Percentiles rank a stretch among this genome's conserved stretches.
phyloP scores from a whole-genome alignment of 1,140 invertebrate genomes.

The Paralvinella palmiformis region DNA sequence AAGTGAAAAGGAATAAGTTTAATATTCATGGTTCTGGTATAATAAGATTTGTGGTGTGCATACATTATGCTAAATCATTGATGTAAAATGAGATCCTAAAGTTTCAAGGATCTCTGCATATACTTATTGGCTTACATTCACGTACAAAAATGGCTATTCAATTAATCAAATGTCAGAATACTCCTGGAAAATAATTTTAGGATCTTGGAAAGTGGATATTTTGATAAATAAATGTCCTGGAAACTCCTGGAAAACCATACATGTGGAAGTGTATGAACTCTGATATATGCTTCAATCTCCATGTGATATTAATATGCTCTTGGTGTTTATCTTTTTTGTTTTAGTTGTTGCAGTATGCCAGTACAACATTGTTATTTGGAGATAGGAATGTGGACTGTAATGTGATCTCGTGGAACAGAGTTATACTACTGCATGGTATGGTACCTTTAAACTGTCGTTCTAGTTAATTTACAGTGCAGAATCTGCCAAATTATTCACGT shows the following conservation, averaged over 20 bases:
- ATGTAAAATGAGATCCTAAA: no score
- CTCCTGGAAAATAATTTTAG: no score
- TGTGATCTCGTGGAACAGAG: constrained; percentile 83
- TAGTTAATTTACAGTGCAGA: background rate
- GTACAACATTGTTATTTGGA: constrained; percentile 79
- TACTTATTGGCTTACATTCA: no score
- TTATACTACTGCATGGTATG: constrained; percentile 81
- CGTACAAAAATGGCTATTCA: background rate
- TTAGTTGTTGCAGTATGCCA: constrained; percentile 76
- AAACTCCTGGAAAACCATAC: no score
- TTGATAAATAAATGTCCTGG: no score
- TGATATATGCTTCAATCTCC: background rate
- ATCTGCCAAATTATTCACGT: background rate
- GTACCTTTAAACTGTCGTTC: background rate
- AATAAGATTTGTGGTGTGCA: no score
- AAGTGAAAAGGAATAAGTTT: no score
- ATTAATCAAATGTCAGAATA: background rate
- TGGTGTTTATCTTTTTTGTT: constrained; percentile 29
- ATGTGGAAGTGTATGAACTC: no score
- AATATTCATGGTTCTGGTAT: no score
- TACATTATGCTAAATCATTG: no score
- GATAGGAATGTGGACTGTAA: constrained; percentile 71
- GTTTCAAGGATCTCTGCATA: no score
- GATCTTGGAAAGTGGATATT: no score
- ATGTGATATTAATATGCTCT: background rate